Evolutionary conservation across 2,797 vertebrate species (phyloP), one percentile per base, ranked within the genome.

Genomic region (Graptemys geographica): DNA sequence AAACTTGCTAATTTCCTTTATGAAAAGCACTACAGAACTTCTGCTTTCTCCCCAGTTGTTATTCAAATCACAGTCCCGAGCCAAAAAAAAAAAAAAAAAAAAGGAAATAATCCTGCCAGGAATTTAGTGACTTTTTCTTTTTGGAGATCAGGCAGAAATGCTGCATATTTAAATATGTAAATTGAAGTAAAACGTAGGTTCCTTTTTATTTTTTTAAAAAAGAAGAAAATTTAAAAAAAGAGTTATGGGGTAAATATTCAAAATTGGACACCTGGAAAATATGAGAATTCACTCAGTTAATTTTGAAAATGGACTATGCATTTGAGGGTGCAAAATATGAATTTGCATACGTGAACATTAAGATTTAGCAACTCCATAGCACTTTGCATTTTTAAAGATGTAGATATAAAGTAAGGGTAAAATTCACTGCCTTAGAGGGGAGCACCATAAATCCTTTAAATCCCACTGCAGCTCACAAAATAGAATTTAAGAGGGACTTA

Each of bases 1-100:
- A 98, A 98, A 97, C 93, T 98, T 98, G 96, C 90, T 98, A 97
- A 98, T 98, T 98, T 97, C 81, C 10, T 97, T 98, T 98, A 97
- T 96, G 87, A 97, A 98, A 96, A 97, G 53, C 83, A 90, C 41
- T 92, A 79, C 31, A 89, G 94, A 97, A 93, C 94, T 97, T 95
- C 87, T 93, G 83, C 85, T 97, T 95, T 97, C 90, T 96, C 53
- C 85, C 3, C 82, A 89, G 91, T 97, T 97, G 69, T 97, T 97
- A 97, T 97, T 97, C 95, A 97, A 97, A 98, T 97, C 78, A 92
- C 80, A 97, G n/a, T 94, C 82, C 62, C 23, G 59, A 96, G 86
- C 19, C 74, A 3, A 87, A 92, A 90, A 92, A 93, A 72, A 94
- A 94, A 94, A 96, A 90, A 74, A 53, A 59, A 83, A 16, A 4